A percentile compares a stretch with the other conserved stretches of the same genome.
Conservation (phyloP, 1,140 invertebrate species). For the Trypoxylus dichotomus region DNA sequence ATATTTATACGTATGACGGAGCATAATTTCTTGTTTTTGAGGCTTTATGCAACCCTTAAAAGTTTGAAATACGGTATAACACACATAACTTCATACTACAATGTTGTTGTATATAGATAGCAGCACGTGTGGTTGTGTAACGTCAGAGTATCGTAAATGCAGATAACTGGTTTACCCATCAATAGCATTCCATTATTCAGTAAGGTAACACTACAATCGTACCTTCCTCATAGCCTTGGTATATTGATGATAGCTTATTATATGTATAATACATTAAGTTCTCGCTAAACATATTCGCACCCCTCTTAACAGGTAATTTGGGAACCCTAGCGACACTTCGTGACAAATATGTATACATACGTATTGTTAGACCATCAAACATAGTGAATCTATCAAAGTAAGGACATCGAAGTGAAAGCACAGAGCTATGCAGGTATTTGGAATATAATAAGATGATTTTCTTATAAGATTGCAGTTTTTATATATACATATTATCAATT, state of each 20-base stretch:
- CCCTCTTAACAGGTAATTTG: background rate
- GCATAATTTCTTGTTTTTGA: too few relatives aligned
- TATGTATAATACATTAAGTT: constrained; percentile 21
- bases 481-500: too few relatives aligned
- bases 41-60: too few relatives aligned
- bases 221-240: constrained; percentile 1
- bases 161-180: constrained; percentile 2
- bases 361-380: background rate
- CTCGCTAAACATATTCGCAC: constrained; percentile 13
- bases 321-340: background rate
- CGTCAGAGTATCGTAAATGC: background rate
- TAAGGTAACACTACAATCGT: constrained; percentile 7
- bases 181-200: constrained; percentile 11
- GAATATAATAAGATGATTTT: too few relatives aligned
- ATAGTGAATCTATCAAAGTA: too few relatives aligned
- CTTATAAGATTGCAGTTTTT: too few relatives aligned
- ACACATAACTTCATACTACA: too few relatives aligned
- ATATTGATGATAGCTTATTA: constrained; percentile 16
- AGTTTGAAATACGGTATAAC: too few relatives aligned
- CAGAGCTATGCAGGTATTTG: too few relatives aligned
- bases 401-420: too few relatives aligned
- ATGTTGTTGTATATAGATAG: too few relatives aligned
- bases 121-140: background rate
- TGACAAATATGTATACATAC: background rate
- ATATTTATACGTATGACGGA: too few relatives aligned